Evolutionary conservation across 2,113 vertebrate species (phyloP).

Genomic region (Gambusia holbrooki): DNA sequence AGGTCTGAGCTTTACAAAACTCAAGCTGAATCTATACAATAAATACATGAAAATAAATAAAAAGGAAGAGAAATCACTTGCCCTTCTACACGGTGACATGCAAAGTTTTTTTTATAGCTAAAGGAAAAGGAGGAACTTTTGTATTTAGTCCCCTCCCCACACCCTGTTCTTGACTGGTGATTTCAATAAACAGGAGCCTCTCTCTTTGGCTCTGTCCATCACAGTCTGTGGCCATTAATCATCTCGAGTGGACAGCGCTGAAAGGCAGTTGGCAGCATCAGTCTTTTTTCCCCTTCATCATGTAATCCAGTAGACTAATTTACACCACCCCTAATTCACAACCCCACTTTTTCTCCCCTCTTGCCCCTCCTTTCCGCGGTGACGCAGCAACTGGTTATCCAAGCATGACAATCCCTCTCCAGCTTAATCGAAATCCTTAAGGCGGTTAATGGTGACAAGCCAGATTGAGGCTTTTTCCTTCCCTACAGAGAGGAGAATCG

Average conservation of each 20-base stretch:
- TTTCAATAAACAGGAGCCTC: slow-evolving; percentile 64
- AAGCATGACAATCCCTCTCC: slow-evolving; percentile 69
- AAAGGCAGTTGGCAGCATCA: slow-evolving; percentile 75
- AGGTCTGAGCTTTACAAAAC: background rate
- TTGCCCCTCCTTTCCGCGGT: slow-evolving; percentile 7
- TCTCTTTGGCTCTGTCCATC: slow-evolving; percentile 72
- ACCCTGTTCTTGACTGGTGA: slow-evolving; percentile 31
- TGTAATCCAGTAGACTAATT: slow-evolving; percentile 31
- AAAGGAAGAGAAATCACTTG: slow-evolving; percentile 28
- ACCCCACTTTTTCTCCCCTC: slow-evolving; percentile 6
- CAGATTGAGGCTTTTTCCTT: slow-evolving; percentile 25
- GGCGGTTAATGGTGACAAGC: slow-evolving; percentile 51
- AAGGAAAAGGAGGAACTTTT: slow-evolving; percentile 53
- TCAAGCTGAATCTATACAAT: slow-evolving; percentile 47
- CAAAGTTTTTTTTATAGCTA: slow-evolving; percentile 33
- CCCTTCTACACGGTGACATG: slow-evolving; percentile 35
- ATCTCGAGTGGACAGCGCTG: slow-evolving; percentile 73
- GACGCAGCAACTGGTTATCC: slow-evolving; percentile 54
- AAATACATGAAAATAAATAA: slow-evolving; percentile 4
- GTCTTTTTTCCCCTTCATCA: slow-evolving; percentile 47
- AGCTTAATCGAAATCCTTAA: slow-evolving; percentile 67
- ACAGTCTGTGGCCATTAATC: slow-evolving; percentile 73
- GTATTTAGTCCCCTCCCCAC: slow-evolving; percentile 19
- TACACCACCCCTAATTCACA: slow-evolving; percentile 10
- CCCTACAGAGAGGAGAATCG: slow-evolving; percentile 28